Conservation (phyloP, 2,113 vertebrate genomes). For the Psammodynastes pulverulentus region DNA sequence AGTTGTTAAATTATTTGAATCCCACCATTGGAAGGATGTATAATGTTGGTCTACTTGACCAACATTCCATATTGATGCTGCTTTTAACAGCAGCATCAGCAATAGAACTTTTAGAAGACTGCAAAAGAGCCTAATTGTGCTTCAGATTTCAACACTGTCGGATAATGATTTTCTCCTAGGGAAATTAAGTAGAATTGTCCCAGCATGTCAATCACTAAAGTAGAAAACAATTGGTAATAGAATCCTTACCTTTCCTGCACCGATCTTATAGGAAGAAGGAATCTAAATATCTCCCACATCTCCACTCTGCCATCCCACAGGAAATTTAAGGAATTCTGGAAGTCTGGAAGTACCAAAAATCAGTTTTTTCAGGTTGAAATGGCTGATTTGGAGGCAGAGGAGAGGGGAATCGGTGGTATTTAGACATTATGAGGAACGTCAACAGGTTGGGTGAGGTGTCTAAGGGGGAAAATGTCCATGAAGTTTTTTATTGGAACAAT, state of each 20-base stretch:
- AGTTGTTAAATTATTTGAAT: too few relatives aligned
- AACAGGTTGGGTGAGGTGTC: neutral
- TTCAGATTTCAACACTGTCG: neutral
- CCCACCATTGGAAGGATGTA: neutral
- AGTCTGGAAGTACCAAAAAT: neutral
- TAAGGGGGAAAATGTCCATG: neutral
- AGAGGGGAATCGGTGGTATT: neutral
- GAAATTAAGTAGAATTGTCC: neutral
- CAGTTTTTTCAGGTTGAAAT: neutral
- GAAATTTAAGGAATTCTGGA: neutral
- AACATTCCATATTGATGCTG: neutral
- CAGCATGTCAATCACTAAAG: neutral
- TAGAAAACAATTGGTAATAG: neutral
- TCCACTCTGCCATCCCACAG: neutral
- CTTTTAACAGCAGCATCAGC: neutral
- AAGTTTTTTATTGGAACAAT: neutral
- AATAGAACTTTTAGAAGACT: neutral
- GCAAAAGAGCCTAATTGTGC: neutral
- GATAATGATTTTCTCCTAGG: neutral
- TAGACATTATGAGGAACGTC: neutral
- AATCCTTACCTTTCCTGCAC: neutral
- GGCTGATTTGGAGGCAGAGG: neutral
- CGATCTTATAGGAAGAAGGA: neutral
- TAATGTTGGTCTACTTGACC: neutral
- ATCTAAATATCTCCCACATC: neutral